Evolutionary conservation across 2,113 vertebrate species (phyloP), one percentile per base, ranked within the genome.

Genomic region (Silurus asotus): DNA sequence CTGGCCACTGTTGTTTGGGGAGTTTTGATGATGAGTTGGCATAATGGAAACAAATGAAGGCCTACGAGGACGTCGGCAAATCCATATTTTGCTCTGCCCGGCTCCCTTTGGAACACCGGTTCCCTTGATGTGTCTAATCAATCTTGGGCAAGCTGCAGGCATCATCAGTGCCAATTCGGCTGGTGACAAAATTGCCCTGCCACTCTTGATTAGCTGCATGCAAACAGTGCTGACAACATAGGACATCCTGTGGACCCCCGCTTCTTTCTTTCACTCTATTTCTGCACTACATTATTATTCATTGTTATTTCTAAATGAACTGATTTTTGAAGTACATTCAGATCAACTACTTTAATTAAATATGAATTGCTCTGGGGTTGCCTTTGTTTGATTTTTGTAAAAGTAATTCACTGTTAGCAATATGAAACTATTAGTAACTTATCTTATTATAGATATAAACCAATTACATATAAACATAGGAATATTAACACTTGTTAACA

Each of bases 31-130:
- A 88, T 80, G 87, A 86, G 85, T 55, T 75, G 70, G 69, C 59
- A 83, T 92, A 91, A 92, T 91, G 87, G 88, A 92, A 91, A 91
- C 82, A 90, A 90, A 92, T 90, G 89, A 91, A 88, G 88, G 89
- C 72, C 77, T 87, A 90, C 86, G 58, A 80, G 82, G 74, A 67
- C 49, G 78, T 82, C 87, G 81, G 89, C 88, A 85, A 90, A 89
- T 88, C 91, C 89, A 90, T 91, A 91, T 90, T 88, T 89, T 81
- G 89, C 80, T 89, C 88, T 75, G 84, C 89, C 85, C 74, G 69
- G 84, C 82, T 90, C 89, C 88, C 85, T 81, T 70, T 84, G 83
- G 86, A 85, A 86, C 85, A 83, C 62, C 81, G 87, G 84, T 87
- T 89, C 58, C 82, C 88, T 88, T 89, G 88, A 91, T 90, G 89